Base-by-base conservation (phyloP, 2,797 vertebrate genomes). In the Benthosema pterotum region DNA sequence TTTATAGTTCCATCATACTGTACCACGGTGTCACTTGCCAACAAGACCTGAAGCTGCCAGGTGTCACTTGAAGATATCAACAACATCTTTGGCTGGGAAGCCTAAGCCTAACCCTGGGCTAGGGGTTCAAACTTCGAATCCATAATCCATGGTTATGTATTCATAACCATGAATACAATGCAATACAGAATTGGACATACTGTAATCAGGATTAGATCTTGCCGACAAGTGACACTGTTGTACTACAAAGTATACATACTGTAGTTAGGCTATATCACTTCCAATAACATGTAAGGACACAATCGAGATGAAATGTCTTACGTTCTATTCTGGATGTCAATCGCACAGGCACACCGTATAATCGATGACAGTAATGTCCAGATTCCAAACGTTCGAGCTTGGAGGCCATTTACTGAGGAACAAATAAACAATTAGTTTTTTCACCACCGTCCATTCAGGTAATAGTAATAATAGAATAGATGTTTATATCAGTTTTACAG, bases 251-350 rank as follows among this genome's bases (percentile, higher is more conserved):
- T 11, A 38, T 9, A 38, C 7, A 9, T 22, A 22, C 22, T 2
- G 22, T 38, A 38, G 7, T 38, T 38, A 38, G 32, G 8, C 32
- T 38, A 38, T 38, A 38, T 38, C 32, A 38, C 32, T 11, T 38
- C 28, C 28, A 32, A 7, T 32, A 11, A 11, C 1, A 7, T 38
- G 5, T 38, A 9, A 11, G 32, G 11, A 9, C 32, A 38, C 6
- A 38, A 38, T 38, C 28, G 8, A 38, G 32, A 38, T 38, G 32
- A 38, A 7, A 12, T 1, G 18, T 11, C 95, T 17, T 94, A 98
- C 97, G 91, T 96, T 87, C 87, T 94, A 68, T 99, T 99, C 79
- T 93, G 95, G 79, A 99, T 98, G 75, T 99, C 96, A 11, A 98
- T 88, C 74, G 97, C 97, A 75, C 98, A 99, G 69, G 94, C 90